Evolutionary conservation across 1,140 invertebrate genomes (phyloP), one percentile per base, ranked within the genome.

Genomic region (Nixonia krombeini): DNA sequence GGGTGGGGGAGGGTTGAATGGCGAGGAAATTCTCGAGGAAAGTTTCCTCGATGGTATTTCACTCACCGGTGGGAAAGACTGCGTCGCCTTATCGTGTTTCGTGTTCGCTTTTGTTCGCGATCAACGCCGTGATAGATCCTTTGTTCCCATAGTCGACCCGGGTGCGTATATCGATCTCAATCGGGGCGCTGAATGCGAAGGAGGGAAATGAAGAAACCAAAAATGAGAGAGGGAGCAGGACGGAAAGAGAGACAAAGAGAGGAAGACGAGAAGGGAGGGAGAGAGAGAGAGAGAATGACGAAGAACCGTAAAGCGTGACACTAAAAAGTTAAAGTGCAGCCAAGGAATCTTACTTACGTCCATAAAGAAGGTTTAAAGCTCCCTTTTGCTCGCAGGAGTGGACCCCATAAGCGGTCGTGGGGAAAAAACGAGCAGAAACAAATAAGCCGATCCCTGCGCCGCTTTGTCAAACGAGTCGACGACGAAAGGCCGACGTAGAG

Each of bases 311-410:
- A 62, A 66, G 51, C 37, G 50, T 28, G 51, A 42, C n/a, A n/a
- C n/a, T n/a, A n/a, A n/a, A n/a, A n/a, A n/a, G n/a, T n/a, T n/a
- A n/a, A n/a, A 68, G 50, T 56, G 52, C 55, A 56, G 58, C 58
- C 44, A 29, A 63, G 64, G 64, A 71, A 71, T 71, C 64, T 71
- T 66, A 63, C 58, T 68, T 69, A 55, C 59, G 51, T 57, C 56
- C 51, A 59, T 73, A 73, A 72, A 69, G 56, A 47, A 49, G 47
- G 61, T 69, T 64, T 63, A 71, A 71, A 46, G 55, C 55, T 40
- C 31, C 23, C 31, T 51, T 51, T 58, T 49, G 47, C 33, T 57
- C 31, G 45, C 44, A 13, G 52, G 28, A 49, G 25, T 37, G 53
- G 44, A 52, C 47, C 47, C 28, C 29, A 44, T 47, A 26, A 51